A percentile compares a stretch with the other conserved stretches of the same genome.
Evolutionary conservation across 2,113 vertebrate genomes (phyloP).

Genomic region (Monopterus albus): DNA sequence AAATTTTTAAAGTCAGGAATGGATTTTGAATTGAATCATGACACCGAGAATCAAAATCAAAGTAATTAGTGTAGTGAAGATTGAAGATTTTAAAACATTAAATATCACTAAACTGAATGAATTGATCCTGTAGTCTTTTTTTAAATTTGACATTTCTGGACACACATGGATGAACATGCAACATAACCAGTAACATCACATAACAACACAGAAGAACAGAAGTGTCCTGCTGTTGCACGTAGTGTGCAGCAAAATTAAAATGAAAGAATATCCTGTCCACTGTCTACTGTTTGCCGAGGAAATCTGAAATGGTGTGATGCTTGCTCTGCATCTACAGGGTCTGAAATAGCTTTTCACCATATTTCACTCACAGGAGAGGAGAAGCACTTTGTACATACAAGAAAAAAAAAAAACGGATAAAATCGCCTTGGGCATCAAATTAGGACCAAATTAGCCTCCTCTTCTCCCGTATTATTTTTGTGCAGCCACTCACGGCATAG

Average conservation of each 20-base stretch:
- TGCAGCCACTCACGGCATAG: slow-evolving; percentile 67
- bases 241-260: slow-evolving; percentile 19
- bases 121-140: background rate
- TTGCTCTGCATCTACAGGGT: slow-evolving; percentile 30
- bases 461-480: slow-evolving; percentile 59
- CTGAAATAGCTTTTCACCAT: slow-evolving; percentile 65
- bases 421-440: slow-evolving; percentile 57
- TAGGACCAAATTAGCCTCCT: slow-evolving; percentile 66
- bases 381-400: slow-evolving; percentile 63
- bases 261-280: slow-evolving; percentile 24
- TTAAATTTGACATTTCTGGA: background rate
- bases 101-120: slow-evolving; percentile 2
- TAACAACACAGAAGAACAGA: background rate
- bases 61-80: too few species aligned
- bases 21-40: too few species aligned
- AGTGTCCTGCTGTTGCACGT: slow-evolving; percentile 2
- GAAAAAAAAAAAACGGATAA: slow-evolving; percentile 67
- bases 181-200: too few species aligned
- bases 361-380: slow-evolving; percentile 57
- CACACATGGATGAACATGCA: background rate
- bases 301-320: slow-evolving; percentile 32
- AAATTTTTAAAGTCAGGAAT: too few species aligned
- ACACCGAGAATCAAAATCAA: too few species aligned
- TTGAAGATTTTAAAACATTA: background rate
- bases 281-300: slow-evolving; percentile 21